Evolutionary conservation across 2,888 invertebrate species (phyloP).

Genomic region (Anoplius nigerrimus): DNA sequence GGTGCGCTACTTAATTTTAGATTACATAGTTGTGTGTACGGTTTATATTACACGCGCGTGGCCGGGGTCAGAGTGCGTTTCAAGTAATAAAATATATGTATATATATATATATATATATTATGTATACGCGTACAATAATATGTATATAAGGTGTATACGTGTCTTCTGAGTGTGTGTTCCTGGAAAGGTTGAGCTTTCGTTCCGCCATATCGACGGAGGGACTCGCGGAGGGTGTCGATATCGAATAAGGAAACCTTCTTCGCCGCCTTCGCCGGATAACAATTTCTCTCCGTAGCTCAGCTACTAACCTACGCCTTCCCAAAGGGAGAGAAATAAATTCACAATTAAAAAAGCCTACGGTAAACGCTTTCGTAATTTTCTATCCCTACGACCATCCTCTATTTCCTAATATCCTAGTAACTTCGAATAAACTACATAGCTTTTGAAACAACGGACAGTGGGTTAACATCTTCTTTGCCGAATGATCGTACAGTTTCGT

Average conservation of each 20-base stretch:
- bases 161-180: slow-evolving; percentile 36
- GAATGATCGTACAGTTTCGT: too few relatives aligned
- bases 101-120: slow-evolving; percentile 45
- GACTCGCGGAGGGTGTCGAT: slow-evolving; percentile 15
- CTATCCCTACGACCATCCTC: too few relatives aligned
- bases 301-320: too few relatives aligned
- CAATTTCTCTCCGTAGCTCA: too few relatives aligned
- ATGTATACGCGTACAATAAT: slow-evolving; percentile 40
- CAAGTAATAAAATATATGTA: slow-evolving; percentile 64
- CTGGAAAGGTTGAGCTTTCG: slow-evolving; percentile 51
- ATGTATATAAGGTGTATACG: slow-evolving; percentile 50
- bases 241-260: slow-evolving; percentile 9
- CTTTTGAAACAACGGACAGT: too few relatives aligned
- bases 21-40: slow-evolving; percentile 46
- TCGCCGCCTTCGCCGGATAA: background rate
- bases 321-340: too few relatives aligned
- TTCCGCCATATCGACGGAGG: slow-evolving; percentile 41
- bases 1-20: slow-evolving; percentile 53
- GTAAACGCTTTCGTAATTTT: too few relatives aligned
- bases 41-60: slow-evolving; percentile 54
- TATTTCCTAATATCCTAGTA: too few relatives aligned
- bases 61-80: slow-evolving; percentile 62
- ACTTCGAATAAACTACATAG: too few relatives aligned
- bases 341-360: too few relatives aligned
- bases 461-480: too few relatives aligned